Evolutionary conservation across 2,888 invertebrate genomes (phyloP).

Genomic region (Limnephilus auricula): DNA sequence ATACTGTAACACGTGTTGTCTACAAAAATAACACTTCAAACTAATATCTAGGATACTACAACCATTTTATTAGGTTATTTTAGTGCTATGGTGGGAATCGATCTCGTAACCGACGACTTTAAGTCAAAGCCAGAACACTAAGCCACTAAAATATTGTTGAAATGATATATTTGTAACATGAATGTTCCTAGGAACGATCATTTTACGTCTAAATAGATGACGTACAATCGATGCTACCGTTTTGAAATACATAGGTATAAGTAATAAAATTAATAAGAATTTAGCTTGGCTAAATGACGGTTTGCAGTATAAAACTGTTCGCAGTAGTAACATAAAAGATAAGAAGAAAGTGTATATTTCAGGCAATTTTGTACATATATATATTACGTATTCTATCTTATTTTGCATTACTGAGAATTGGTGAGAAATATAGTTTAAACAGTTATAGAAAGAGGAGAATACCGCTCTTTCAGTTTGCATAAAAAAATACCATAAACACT

Average conservation of each 20-base stretch:
- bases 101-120: background rate
- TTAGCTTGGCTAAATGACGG: background rate
- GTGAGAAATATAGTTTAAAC: too few relatives aligned
- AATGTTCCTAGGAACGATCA: background rate
- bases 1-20: too few relatives aligned
- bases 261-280: background rate
- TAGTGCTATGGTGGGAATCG: background rate
- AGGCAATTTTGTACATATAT: too few relatives aligned
- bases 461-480: too few relatives aligned
- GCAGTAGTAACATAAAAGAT: too few relatives aligned
- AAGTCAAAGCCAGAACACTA: background rate
- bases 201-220: background rate
- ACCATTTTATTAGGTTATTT: background rate
- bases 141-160: background rate
- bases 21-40: too few relatives aligned
- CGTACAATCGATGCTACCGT: background rate
- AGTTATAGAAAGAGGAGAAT: too few relatives aligned
- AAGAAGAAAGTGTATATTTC: too few relatives aligned
- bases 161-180: background rate
- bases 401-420: too few relatives aligned
- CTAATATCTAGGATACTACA: too few relatives aligned
- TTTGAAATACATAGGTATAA: background rate
- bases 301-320: background rate
- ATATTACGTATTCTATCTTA: too few relatives aligned
- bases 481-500: too few relatives aligned